Base-by-base conservation (phyloP, 2,113 vertebrate genomes). In the Tragelaphus buxtoni region DNA sequence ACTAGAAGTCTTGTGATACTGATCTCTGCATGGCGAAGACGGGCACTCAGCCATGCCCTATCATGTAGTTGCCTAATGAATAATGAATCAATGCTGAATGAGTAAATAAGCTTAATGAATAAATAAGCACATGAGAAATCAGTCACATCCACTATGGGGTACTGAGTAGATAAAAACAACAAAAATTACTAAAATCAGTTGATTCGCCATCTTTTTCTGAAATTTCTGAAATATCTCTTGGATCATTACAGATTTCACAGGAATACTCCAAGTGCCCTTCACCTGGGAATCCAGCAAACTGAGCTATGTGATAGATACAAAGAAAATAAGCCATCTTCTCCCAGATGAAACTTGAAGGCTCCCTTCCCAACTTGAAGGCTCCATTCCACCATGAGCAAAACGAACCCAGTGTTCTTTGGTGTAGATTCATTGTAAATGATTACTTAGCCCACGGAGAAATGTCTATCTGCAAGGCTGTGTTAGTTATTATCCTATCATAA, bases 401-500 rank as follows among this genome's bases (percentile, higher is more conserved):
- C 2, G 63, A 90, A 94, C 61, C 42, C 56, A 39, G 84, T 12
- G 49, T 20, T 58, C 65, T 10, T 45, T n/a, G 32, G 90, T 74
- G 81, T 14, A 39, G 76, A 81, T 79, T 53, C 84, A 18, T 10
- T 18, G 61, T 86, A 79, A 88, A 79, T 39, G 95, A 92, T 82
- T 10, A n/a, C 95, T 89, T 45, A 90, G 96, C 94, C 61, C 9
- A 32, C 47, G 65, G 92, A 97, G 89, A 85, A 95, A 58, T 3
- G 28, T 74, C 95, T 88, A 88, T 97, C 95, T 81, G 85, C 35
- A 22, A 60, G 88, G 32, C 87, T 39, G 45, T 53, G 84, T 95
- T 97, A 88, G 85, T 95, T 89, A 96, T 88, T 58, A 94, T 61
- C 92, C 96, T 95, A 89, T 95, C 94, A 83, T 92, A 91, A 95